A percentile compares a stretch with the other conserved stretches of the same genome.
phyloP scores from a whole-genome alignment of 2,113 vertebrate genomes.

The Semnopithecus entellus region DNA sequence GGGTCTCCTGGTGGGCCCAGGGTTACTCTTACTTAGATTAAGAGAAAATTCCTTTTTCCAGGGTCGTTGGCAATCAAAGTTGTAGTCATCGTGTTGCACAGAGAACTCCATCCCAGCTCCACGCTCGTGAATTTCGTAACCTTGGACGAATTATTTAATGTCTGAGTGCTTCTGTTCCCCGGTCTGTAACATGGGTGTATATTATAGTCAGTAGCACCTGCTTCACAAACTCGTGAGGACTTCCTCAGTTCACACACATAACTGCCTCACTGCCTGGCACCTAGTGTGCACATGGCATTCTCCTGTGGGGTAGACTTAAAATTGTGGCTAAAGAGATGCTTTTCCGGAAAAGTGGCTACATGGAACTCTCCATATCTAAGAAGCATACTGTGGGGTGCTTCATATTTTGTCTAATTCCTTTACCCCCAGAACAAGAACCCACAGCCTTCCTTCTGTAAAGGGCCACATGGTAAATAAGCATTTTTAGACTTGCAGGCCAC shows the following conservation, averaged over 20 bases:
- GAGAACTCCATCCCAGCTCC: neutral
- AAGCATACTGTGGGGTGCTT: neutral
- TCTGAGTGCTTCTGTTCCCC: neutral
- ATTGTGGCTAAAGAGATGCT: too few relatives aligned
- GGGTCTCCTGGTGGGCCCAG: neutral
- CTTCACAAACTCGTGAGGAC: neutral
- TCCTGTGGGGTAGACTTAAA: too few relatives aligned
- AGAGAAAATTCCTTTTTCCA: neutral
- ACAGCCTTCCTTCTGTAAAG: neutral
- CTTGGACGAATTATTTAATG: neutral
- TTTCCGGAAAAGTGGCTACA: too few relatives aligned
- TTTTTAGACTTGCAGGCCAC: neutral
- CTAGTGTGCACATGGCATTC: accelerated
- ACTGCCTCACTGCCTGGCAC: neutral
- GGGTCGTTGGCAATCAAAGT: neutral
- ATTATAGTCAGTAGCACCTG: accelerated
- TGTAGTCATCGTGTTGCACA: neutral
- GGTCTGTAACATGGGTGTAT: accelerated
- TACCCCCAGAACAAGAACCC: neutral
- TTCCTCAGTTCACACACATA: accelerated
- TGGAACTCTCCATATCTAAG: too few relatives aligned
- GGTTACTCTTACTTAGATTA: neutral
- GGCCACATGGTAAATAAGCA: neutral
- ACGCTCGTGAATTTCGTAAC: neutral
- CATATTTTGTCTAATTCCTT: neutral